Percentiles rank a stretch among this genome's conserved stretches.
Evolutionary conservation across 2,888 invertebrate genomes (phyloP).

Genomic region (Ophion obscuratus): DNA sequence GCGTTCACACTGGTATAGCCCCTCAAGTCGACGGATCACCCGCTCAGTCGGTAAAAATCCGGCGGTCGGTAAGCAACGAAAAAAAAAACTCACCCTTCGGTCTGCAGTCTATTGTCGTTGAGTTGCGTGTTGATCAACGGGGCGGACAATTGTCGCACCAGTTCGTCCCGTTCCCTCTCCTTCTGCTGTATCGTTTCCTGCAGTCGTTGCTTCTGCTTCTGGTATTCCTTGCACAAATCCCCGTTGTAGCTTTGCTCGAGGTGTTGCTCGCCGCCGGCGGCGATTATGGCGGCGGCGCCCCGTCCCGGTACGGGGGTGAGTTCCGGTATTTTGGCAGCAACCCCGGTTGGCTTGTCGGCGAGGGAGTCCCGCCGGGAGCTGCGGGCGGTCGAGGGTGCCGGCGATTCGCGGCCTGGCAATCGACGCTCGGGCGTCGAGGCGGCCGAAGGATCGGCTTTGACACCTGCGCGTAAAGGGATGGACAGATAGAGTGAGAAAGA

Average conservation of each 20-base stretch:
- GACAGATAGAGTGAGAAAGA: too few species aligned
- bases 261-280: constrained; percentile 77
- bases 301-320: constrained; percentile 76
- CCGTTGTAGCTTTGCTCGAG: constrained; percentile 86
- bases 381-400: constrained; percentile 88
- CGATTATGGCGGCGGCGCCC: constrained; percentile 70
- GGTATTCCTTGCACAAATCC: constrained; percentile 92
- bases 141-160: constrained; percentile 84
- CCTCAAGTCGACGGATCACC: too few species aligned
- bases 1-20: too few species aligned
- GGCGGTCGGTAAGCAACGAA: background rate
- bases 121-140: constrained; percentile 78
- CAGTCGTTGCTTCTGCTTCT: constrained; percentile 90
- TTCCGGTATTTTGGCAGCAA: constrained; percentile 81
- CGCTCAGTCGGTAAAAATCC: too few species aligned
- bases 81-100: constrained; percentile 83
- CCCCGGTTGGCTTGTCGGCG: constrained; percentile 85
- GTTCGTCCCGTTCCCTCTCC: constrained; percentile 86
- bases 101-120: constrained; percentile 84
- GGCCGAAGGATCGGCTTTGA: constrained; percentile 83
- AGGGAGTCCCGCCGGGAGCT: constrained; percentile 89
- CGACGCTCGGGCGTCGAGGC: constrained; percentile 89
- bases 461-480: constrained; percentile 66
- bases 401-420: constrained; percentile 86
- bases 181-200: constrained; percentile 86